Evolutionary conservation across 2,888 invertebrate species (phyloP).

Genomic region (Xylota segnis): DNA sequence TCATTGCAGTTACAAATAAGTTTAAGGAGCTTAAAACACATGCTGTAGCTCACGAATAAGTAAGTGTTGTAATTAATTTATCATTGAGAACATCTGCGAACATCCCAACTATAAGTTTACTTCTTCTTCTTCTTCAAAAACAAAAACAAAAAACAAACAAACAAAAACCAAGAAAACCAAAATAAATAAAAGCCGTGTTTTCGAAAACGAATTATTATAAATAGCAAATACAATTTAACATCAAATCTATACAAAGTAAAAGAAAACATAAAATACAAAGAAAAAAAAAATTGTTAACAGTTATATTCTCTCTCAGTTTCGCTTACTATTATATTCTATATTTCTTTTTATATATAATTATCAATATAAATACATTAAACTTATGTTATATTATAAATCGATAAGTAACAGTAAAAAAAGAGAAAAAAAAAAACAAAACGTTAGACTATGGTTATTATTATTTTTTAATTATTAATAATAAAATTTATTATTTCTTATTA

Average conservation of each 20-base stretch:
- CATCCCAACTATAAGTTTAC: slow-evolving; percentile 69
- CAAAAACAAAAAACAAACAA: not conserved
- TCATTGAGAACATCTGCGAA: slow-evolving; percentile 68
- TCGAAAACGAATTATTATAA: slow-evolving; percentile 47
- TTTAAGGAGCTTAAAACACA: slow-evolving; percentile 57
- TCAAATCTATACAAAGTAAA: slow-evolving; percentile 31
- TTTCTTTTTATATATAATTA: slow-evolving; percentile 69
- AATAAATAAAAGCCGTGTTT: slow-evolving; percentile 32
- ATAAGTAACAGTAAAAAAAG: slow-evolving; percentile 65
- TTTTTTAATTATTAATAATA: slow-evolving; percentile 58
- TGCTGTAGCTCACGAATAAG: slow-evolving; percentile 64
- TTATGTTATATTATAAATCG: slow-evolving; percentile 69
- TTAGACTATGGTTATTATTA: slow-evolving; percentile 71
- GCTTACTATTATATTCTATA: slow-evolving; percentile 61
- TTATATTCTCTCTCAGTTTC: slow-evolving; percentile 62
- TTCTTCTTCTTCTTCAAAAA: slow-evolving; percentile 4
- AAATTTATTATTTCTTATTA: slow-evolving; percentile 63
- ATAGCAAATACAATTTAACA: slow-evolving; percentile 65
- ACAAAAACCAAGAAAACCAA: slow-evolving; percentile 18
- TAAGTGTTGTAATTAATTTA: slow-evolving; percentile 68
- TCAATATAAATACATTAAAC: slow-evolving; percentile 70
- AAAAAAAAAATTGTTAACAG: slow-evolving; percentile 64
- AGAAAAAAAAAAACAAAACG: slow-evolving; percentile 53
- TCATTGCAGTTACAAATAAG: slow-evolving; percentile 70
- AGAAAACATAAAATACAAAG: slow-evolving; percentile 44